Percentiles rank a stretch among this genome's conserved stretches.
Evolutionary conservation across 2,797 vertebrate species (phyloP).

Genomic region (Sylvia borin): DNA sequence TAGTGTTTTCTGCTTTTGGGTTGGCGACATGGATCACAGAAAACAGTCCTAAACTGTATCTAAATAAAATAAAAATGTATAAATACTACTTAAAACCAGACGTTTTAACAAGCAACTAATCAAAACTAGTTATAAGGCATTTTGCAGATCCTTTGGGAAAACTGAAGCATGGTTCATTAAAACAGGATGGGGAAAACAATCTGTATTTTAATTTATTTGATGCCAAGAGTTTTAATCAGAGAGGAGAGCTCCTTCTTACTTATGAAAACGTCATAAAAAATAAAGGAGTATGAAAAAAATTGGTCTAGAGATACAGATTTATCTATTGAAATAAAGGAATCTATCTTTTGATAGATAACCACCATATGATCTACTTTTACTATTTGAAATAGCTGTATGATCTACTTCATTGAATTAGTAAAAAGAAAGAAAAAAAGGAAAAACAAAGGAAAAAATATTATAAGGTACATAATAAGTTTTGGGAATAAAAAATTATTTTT

Average conservation of each 20-base stretch:
- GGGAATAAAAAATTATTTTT: background rate
- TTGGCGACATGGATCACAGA: background rate
- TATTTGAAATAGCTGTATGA: background rate
- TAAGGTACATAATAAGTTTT: background rate
- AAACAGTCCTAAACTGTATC: background rate
- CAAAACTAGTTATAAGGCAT: conserved; percentile 48
- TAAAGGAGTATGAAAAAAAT: background rate
- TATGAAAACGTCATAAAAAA: conserved; percentile 10
- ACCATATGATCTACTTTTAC: background rate
- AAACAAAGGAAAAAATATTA: background rate
- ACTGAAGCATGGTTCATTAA: conserved; percentile 53
- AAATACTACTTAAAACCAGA: conserved; percentile 23
- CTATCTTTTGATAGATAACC: background rate
- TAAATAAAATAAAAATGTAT: conserved; percentile 13
- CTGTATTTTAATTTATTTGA: conserved; percentile 62
- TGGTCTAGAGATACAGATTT: conserved; percentile 20
- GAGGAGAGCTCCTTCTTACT: conserved; percentile 9
- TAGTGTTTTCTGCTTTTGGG: background rate
- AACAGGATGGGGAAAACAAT: background rate
- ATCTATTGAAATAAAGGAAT: conserved; percentile 7
- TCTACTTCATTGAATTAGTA: background rate
- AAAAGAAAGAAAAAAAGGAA: background rate
- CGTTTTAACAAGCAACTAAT: conserved; percentile 64
- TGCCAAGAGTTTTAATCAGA: conserved; percentile 59
- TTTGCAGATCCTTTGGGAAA: conserved; percentile 62